Conservation (phyloP, 2,113 vertebrate genomes). For the Caranx melampygus region DNA sequence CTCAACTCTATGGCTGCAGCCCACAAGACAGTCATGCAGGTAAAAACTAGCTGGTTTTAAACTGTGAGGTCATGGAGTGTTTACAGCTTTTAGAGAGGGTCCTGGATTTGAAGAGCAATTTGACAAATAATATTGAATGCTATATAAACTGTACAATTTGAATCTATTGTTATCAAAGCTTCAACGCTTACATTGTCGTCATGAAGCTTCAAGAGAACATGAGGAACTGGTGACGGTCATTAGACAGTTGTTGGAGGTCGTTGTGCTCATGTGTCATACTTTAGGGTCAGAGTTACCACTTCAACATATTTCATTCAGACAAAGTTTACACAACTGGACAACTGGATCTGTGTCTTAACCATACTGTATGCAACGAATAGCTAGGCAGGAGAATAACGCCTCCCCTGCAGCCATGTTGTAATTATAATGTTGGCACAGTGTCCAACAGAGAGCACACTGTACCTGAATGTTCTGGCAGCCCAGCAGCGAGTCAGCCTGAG, state of each 20-base stretch:
- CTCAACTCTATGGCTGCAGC: conserved; percentile 35
- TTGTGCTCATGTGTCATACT: conserved; percentile 11
- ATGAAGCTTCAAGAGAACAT: neutral
- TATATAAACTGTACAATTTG: neutral
- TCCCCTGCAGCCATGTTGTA: neutral
- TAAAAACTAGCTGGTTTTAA: conserved; percentile 25
- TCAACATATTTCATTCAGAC: conserved; percentile 7
- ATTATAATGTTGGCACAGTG: conserved; percentile 8
- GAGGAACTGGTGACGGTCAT: neutral
- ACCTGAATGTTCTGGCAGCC: conserved; percentile 4
- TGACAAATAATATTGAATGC: neutral
- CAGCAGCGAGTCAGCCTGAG: neutral
- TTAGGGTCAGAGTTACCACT: conserved; percentile 5
- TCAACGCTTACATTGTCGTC: neutral
- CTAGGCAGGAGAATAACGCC: neutral
- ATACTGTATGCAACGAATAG: neutral
- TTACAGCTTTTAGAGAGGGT: neutral
- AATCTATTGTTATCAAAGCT: neutral
- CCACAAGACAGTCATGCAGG: conserved; percentile 34
- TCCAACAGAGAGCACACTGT: conserved; percentile 2
- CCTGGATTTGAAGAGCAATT: neutral
- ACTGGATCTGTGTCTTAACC: neutral
- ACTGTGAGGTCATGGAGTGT: neutral
- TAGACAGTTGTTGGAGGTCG: neutral
- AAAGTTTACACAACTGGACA: neutral